These are phyloP conservation scores for Sphyrna mokarran DNA, from an alignment of 2,113 vertebrate genomes.

Conservation along the genomic window DNA sequence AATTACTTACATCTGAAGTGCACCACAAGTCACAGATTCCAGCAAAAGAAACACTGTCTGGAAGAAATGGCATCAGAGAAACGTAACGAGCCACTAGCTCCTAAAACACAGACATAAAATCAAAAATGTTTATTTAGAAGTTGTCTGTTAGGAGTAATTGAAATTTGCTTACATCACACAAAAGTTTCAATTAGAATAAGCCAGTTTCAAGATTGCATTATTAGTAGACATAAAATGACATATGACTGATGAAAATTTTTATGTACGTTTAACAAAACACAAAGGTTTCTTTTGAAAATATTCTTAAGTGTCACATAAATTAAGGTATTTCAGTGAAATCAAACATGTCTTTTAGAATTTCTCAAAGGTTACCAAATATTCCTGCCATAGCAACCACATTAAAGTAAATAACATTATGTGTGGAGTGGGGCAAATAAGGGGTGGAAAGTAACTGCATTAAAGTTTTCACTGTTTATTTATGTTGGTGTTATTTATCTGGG, in stretches of 20 bases:
- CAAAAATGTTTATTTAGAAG: not conserved
- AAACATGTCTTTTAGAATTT: not conserved
- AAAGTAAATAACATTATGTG: not conserved
- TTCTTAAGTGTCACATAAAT: not conserved
- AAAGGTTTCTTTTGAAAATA: not conserved
- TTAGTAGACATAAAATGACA: too few relatives aligned
- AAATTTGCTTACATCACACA: not conserved
- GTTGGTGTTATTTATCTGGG: not conserved
- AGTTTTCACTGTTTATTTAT: not conserved
- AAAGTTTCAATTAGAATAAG: not conserved
- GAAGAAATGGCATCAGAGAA: conserved; percentile 84
- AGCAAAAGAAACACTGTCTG: conserved; percentile 78
- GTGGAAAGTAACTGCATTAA: not conserved
- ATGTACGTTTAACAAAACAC: not conserved
- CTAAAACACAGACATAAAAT: conserved; percentile 48
- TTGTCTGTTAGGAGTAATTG: not conserved
- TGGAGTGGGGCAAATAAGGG: not conserved
- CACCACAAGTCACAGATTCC: conserved; percentile 87
- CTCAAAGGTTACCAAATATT: not conserved
- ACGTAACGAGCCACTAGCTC: conserved; percentile 78
- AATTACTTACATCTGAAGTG: conserved; percentile 79
- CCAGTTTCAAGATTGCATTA: not conserved
- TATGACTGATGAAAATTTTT: not conserved
- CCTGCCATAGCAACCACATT: not conserved
- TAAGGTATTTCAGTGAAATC: not conserved